A percentile compares a stretch with the other conserved stretches of the same genome.
phyloP scores from a whole-genome alignment of 2,797 vertebrate species.

The Sphaeramia orbicularis region DNA sequence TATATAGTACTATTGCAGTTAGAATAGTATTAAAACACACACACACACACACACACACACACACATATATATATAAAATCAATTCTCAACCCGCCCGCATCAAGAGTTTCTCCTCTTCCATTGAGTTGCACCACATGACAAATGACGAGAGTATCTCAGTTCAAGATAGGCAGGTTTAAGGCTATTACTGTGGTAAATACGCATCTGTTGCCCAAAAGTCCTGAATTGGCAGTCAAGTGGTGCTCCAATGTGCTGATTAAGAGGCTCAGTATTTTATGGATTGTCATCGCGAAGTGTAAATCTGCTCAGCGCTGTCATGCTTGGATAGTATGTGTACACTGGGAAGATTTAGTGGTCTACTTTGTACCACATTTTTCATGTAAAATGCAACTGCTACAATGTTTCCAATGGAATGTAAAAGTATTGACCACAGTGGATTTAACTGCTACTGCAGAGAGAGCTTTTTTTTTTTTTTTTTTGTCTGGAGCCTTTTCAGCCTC shows the following conservation, averaged over 20 bases:
- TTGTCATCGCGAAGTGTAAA: slow-evolving; percentile 76
- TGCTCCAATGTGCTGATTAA: slow-evolving; percentile 79
- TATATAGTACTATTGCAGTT: background rate
- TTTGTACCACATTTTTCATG: slow-evolving; percentile 73
- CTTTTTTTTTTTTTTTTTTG: too few relatives aligned
- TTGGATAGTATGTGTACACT: slow-evolving; percentile 65
- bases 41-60: too few relatives aligned
- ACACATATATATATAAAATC: background rate
- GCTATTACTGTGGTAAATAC: slow-evolving; percentile 69
- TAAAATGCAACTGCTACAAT: slow-evolving; percentile 64
- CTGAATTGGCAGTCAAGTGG: slow-evolving; percentile 67
- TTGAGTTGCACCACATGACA: slow-evolving; percentile 43
- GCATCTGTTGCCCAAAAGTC: slow-evolving; percentile 70
- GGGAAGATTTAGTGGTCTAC: slow-evolving; percentile 74
- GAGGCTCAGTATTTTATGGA: slow-evolving; percentile 73
- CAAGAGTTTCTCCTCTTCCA: slow-evolving; percentile 18
- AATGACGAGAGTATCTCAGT: slow-evolving; percentile 49
- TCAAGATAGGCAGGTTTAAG: slow-evolving; percentile 63
- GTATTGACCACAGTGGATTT: slow-evolving; percentile 44
- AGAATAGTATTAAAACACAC: background rate
- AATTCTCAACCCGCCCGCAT: slow-evolving; percentile 26
- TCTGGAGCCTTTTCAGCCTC: slow-evolving; percentile 18
- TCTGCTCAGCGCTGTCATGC: slow-evolving; percentile 63
- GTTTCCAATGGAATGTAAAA: slow-evolving; percentile 40
- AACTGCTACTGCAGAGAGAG: slow-evolving; percentile 27